Evolutionary conservation across 2,888 invertebrate species (phyloP), one percentile per base, ranked within the genome.

Genomic region (Girardia tigrina): DNA sequence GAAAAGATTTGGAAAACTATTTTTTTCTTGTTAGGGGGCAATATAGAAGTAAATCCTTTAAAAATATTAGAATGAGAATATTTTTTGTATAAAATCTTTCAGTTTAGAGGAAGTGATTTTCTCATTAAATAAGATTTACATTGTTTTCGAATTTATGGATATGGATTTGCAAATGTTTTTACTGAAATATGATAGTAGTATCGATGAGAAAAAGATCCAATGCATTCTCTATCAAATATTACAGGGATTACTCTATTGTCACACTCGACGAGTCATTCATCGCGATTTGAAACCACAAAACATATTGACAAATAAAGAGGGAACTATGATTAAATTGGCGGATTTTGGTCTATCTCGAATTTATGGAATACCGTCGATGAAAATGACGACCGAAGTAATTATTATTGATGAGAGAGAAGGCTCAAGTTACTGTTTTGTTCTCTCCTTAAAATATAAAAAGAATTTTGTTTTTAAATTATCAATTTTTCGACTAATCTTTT

Each of bases 211-310:
- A 56, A 56, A 2, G 23, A 16, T 56, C 4, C 56, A 23, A 20
- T 6, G n/a, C 23, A 56, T 56, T 4, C 4, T 56, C 2, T 56
- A 56, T 56, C 56, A 56, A 16, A 20, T 56, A 16, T 56, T 56
- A n/a, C 56, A 56, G n/a, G 56, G 56, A 6, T 16, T 56, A 56
- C 23, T 56, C n/a, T 56, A 20, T 56, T 56, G 56, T 23, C 56
- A 56, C 56, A 56, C n/a, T 6, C 56, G 56, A 23, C 56, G 56
- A 12, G 23, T 56, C 4, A 56, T 56, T 8, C 56, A 56, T 56
- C 56, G 56, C n/a, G 56, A 56, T 56, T 56, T 56, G n/a, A 56
- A 56, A 56, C 56, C 56, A 6, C 56, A 56, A n/a, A 56, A 56
- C n/a, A 4, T 56, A 20, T 56, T 56, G n/a, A 23, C 23, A 2